Conservation (phyloP, 2,113 vertebrate species). For the Paradoxurus hermaphroditus region DNA sequence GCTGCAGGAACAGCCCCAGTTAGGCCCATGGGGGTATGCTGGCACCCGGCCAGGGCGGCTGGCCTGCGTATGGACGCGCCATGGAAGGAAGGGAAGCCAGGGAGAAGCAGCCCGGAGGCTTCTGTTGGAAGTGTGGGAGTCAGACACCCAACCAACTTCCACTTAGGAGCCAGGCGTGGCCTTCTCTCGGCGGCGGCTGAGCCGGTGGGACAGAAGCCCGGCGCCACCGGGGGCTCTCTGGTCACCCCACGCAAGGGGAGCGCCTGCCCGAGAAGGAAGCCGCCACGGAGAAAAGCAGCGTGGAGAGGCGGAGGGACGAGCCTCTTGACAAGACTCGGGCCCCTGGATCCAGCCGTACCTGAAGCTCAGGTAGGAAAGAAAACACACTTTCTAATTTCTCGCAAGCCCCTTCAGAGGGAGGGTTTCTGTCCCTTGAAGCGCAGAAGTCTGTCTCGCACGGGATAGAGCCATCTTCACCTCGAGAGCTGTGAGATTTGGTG, state of each 20-base stretch:
- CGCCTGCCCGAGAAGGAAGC: not conserved
- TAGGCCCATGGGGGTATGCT: not conserved
- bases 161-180: accelerated
- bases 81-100: not conserved
- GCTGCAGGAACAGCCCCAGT: not conserved
- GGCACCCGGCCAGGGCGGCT: not conserved
- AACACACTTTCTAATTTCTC: not conserved
- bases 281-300: not conserved
- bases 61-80: not conserved
- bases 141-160: too few relatives aligned
- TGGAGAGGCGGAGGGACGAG: not conserved
- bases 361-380: not conserved
- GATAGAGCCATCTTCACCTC: not conserved
- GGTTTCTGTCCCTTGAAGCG: not conserved
- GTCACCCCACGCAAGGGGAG: not conserved
- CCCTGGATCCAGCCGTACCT: not conserved
- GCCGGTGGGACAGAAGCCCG: not conserved
- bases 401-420: not conserved
- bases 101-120: not conserved
- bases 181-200: not conserved
- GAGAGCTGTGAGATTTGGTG: not conserved
- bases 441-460: not conserved
- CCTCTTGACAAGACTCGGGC: not conserved
- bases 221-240: not conserved
- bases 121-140: not conserved